Evolutionary conservation across 35 echinoderm and acorn worm genomes (phyloP).

Genomic region (Lytechinus pictus): DNA sequence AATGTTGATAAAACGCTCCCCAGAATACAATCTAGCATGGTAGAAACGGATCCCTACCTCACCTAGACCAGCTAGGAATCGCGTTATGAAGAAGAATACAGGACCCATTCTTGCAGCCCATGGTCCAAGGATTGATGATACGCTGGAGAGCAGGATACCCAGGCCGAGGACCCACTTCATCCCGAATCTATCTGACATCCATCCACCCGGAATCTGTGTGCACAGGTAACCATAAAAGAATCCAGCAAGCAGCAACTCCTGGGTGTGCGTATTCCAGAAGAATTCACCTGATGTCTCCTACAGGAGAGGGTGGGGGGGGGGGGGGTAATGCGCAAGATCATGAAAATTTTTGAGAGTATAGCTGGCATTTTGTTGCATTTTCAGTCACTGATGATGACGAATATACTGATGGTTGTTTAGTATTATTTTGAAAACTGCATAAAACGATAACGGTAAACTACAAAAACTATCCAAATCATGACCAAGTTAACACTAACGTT

Average conservation of each 20-base stretch:
- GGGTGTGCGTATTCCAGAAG: background rate
- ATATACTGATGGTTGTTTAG: too few relatives aligned
- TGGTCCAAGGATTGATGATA: background rate
- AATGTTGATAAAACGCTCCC: too few relatives aligned
- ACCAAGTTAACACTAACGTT: too few relatives aligned
- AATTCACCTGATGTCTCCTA: background rate
- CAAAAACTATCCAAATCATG: too few relatives aligned
- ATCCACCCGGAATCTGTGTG: background rate
- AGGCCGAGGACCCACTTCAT: background rate
- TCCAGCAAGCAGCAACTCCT: background rate
- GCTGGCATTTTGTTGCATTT: too few relatives aligned
- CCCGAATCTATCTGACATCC: background rate
- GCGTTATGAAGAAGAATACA: background rate
- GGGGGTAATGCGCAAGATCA: too few relatives aligned
- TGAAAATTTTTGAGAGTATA: too few relatives aligned
- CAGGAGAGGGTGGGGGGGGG: background rate
- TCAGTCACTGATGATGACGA: too few relatives aligned
- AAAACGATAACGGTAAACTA: too few relatives aligned
- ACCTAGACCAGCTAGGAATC: background rate
- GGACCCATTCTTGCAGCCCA: background rate
- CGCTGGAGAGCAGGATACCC: background rate
- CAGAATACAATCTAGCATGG: too few relatives aligned
- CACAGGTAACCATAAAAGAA: background rate
- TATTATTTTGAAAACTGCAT: too few relatives aligned
- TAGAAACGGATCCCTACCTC: background rate